Base-by-base conservation (phyloP, 2,113 vertebrate genomes). In the Pseudorasbora parva region DNA sequence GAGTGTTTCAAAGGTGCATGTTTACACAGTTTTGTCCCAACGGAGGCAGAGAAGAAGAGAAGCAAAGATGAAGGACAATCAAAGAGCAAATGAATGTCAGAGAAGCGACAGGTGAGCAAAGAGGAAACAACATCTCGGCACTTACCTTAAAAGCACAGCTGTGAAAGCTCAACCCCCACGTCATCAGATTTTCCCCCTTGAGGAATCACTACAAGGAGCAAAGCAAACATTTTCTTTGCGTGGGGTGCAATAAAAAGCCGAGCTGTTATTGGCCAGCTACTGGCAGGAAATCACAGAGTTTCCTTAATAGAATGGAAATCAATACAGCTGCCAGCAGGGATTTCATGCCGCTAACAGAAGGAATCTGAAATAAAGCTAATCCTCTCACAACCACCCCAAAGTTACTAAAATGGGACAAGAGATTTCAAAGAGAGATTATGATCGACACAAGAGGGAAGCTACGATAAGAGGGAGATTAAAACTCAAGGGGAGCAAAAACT, bases 221-320 rank as follows among this genome's bases (percentile, higher is more conserved):
- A 49, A 49, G n/a, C 43, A 33, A 66, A 49, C 43, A 49, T 84
- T 77, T 56, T 45, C 72, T 51, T 54, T 43, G 43, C 66, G 59
- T 66, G 14, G 27, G 54, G 77, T 14, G 49, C 27, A 71, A 62
- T 82, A 30, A 41, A 78, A 81, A 82, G 60, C 23, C 23, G 19
- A 75, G 49, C 9, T 64, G 57, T 80, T 80, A 85, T 56, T 74
- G 75, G 57, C 41, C 9, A 64, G 57, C 41, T 6, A 64, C 41
- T 75, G 79, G 60, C 62, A 74, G 66, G 33, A 78, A 75, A 72
- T 82, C n/a, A 72, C 82, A 45, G 60, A 25, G 33, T 47, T 76
- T 82, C 30, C 12, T 51, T 78, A 54, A 85, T 87, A 80, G 73
- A 85, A 87, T 80, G 41, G 86, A 85, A 87, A 87, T 87, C 86